Evolutionary conservation across 2,797 vertebrate species (phyloP), one percentile per base, ranked within the genome.

Genomic region (Eupleurogrammus muticus): DNA sequence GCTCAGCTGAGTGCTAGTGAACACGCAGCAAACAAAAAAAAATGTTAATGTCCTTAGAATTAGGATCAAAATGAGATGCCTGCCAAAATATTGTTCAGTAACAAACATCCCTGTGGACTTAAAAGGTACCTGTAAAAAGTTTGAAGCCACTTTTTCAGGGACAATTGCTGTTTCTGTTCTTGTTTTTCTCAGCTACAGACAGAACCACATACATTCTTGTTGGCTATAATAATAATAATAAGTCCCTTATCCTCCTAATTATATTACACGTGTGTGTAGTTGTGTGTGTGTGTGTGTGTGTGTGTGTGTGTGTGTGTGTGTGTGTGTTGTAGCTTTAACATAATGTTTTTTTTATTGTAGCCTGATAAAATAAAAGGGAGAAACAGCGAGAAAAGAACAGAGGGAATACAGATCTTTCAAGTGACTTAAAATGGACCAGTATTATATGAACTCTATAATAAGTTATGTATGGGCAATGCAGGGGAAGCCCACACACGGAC

Each of bases 401-500:
- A 5, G 6, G 34, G 49, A 17, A 51, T 38, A 58, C 49, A 34
- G 20, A 36, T 42, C 35, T 62, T 21, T 60, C 16, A 52, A 53
- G 24, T 17, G 9, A 54, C 2, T 1, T 28, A 66, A 66, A 44
- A 70, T 17, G 14, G 3, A 50, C 16, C 51, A 5, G 44, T 66
- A 71, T 77, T 58, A 75, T 77, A 82, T 70, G 71, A 51, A 7
- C 68, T 77, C 77, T 71, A 67, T 83, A 75, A 81, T 73, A 73
- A 55, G 51, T 72, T 63, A 69, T 79, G 69, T 70, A 84, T 81
- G 65, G 83, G 76, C 71, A 59, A 60, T 42, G 72, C 79, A 74
- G 66, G 81, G 82, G 61, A 80, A 84, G 66, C 87, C 83, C 83
- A 89, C 87, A 85, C 77, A 84, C 65, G 73, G 56, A 62, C 68